A percentile compares a stretch with the other conserved stretches of the same genome.
Evolutionary conservation across 2,797 vertebrate genomes (phyloP).

Genomic region (Amblyraja radiata): DNA sequence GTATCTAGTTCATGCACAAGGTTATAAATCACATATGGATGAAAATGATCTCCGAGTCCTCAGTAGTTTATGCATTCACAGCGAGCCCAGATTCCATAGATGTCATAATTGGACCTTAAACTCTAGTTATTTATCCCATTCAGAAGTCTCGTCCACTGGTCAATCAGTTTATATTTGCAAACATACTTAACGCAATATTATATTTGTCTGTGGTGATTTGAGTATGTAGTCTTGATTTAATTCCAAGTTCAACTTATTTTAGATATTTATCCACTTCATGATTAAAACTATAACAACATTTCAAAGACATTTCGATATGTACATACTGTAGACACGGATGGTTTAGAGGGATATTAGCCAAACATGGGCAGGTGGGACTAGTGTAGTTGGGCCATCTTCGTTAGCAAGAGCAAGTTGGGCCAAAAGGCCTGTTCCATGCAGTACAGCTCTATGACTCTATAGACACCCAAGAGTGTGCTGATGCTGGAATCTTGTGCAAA

Average conservation of each 20-base stretch:
- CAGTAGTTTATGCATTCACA: not conserved
- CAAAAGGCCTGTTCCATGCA: too few relatives aligned
- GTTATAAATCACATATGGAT: slow-evolving; percentile 4
- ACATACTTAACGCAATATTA: not conserved
- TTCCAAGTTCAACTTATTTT: not conserved
- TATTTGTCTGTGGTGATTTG: not conserved
- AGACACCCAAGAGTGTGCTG: too few relatives aligned
- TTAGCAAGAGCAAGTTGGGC: too few relatives aligned
- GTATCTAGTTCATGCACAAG: not conserved
- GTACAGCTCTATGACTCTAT: too few relatives aligned
- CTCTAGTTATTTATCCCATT: not conserved
- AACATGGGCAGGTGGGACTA: too few relatives aligned
- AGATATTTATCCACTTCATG: not conserved
- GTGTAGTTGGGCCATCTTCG: too few relatives aligned
- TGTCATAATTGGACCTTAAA: not conserved
- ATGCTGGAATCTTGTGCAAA: too few relatives aligned
- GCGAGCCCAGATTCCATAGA: not conserved
- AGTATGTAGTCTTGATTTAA: not conserved
- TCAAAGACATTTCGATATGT: too few relatives aligned
- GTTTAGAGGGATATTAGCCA: too few relatives aligned
- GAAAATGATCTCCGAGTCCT: not conserved
- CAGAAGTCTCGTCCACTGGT: not conserved
- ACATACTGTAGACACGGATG: too few relatives aligned
- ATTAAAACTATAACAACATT: not conserved
- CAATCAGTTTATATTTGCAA: not conserved